A percentile compares a stretch with the other conserved stretches of the same genome.
Conservation (phyloP, 2,113 vertebrate species). For the Poeciliopsis prolifica region DNA sequence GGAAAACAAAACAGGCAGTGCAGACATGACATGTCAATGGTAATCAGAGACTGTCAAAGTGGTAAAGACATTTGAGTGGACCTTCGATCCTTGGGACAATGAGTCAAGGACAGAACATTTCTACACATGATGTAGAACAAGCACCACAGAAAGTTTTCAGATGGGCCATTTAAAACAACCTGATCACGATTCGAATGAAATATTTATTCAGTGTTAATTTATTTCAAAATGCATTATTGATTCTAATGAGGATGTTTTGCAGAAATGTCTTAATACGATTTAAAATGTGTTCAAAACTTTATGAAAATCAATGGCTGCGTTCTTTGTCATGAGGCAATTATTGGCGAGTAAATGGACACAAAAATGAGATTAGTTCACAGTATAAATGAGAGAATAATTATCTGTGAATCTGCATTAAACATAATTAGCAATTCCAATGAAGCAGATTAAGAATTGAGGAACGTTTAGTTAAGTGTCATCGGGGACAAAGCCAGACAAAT, state of each 20-base stretch:
- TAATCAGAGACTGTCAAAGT: too few species aligned
- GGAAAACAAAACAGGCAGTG: too few species aligned
- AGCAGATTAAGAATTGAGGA: constrained; percentile 63
- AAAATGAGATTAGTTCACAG: constrained; percentile 50
- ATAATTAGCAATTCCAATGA: constrained; percentile 70
- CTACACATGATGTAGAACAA: background rate
- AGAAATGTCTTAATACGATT: constrained; percentile 23
- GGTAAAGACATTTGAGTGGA: background rate
- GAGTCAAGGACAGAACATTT: background rate
- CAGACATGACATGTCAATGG: too few species aligned
- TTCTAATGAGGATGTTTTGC: constrained; percentile 29
- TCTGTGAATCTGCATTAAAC: constrained; percentile 67
- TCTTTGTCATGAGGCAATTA: constrained; percentile 47
- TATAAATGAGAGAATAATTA: constrained; percentile 64
- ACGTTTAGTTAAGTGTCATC: constrained; percentile 62
- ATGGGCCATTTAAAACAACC: background rate
- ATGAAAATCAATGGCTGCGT: background rate
- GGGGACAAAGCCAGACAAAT: constrained; percentile 52
- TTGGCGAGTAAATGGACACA: constrained; percentile 47
- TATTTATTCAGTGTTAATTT: constrained; percentile 16
- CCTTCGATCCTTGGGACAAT: background rate
- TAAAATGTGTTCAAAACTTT: constrained; percentile 33
- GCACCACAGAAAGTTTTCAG: constrained; percentile 5
- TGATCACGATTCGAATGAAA: background rate
- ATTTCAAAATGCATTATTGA: constrained; percentile 28